phyloP scores from a whole-genome alignment of 1,140 invertebrate genomes.

The Lasioglossum albipes region DNA sequence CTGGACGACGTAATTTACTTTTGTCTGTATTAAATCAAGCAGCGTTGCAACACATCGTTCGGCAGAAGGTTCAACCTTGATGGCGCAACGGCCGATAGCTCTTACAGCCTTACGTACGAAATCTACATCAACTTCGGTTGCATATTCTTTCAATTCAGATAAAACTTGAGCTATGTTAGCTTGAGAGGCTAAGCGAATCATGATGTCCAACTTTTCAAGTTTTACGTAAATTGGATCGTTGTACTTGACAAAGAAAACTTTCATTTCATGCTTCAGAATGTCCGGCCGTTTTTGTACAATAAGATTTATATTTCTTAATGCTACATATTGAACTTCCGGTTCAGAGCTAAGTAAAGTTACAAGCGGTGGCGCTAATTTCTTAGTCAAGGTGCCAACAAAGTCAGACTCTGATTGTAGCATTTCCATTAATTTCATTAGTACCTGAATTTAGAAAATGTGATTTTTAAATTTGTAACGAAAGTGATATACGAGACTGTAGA shows the following conservation, averaged over 20 bases:
- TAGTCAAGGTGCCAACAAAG: constrained; percentile 95
- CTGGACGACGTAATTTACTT: constrained; percentile 99
- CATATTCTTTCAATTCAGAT: constrained; percentile 99
- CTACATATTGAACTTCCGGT: constrained; percentile 99
- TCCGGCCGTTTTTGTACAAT: constrained; percentile 99
- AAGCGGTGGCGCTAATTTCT: constrained; percentile 98
- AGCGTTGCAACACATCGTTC: constrained; percentile 99
- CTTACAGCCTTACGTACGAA: constrained; percentile 99
- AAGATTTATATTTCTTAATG: constrained; percentile 98
- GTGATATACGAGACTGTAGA: constrained; percentile 7
- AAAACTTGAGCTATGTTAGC: constrained; percentile 99
- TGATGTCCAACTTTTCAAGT: constrained; percentile 99
- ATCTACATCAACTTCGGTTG: constrained; percentile 99
- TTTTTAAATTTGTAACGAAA: not conserved
- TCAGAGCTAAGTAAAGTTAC: constrained; percentile 98
- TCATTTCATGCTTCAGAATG: constrained; percentile 99
- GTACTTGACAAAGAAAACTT: constrained; percentile 99
- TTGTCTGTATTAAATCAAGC: constrained; percentile 99
- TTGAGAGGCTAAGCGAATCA: constrained; percentile 99
- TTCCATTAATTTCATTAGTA: constrained; percentile 98
- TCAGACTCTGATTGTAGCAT: constrained; percentile 96
- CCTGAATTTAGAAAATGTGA: constrained; percentile 73
- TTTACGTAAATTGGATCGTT: constrained; percentile 99
- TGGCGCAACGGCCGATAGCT: constrained; percentile 99
- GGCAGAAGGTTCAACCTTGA: constrained; percentile 99